Base-by-base conservation (phyloP, 1,140 invertebrate species). In the Anthonomus grandis region DNA sequence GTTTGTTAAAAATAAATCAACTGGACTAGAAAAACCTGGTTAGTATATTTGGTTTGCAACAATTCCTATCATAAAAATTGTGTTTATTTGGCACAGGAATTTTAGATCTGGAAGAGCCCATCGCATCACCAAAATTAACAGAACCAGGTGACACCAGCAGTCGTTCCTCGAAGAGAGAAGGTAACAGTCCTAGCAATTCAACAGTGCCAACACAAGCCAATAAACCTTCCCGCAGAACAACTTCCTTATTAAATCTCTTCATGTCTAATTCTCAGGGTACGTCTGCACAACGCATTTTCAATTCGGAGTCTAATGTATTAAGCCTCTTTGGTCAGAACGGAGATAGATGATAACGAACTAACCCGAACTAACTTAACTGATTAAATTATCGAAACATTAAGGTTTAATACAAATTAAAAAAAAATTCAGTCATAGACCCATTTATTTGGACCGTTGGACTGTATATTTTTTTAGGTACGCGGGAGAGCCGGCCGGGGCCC, bases 211-310 rank as follows among this genome's bases (percentile, higher is more conserved):
- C 70, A 70, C 69, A 72, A 68, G 67, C 78, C 78, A 90, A 90
- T 78, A 90, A 90, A 84, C 82, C 87, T 77, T 91, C 89, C 75
- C 86, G 90, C 76, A 87, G 91, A 80, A 91, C 91, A 77, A 93
- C 90, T 75, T 93, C 91, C 76, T 84, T 94, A 74, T 84, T 93
- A 76, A 93, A 94, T 84, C 83, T 93, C 78, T 94, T 93, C 83
- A 91, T 91, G 81, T 90, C 90, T 80, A 91, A 91, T 79, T 91
- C 90, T 79, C 89, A 91, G 85, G 90, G 89, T 86, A 92, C 73
- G 79, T 81, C 65, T 52, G 18, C 12, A 41, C 17, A 44, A 36
- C n/a, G 22, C 39, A 24, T 21, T 42, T 49, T 31, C n/a, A 31
- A 31, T 9, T 31, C 27, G 8, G n/a, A 31, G 45, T 47, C 51